Conservation (phyloP, 2,797 vertebrate species). For the Tokudaia muenninki region DNA sequence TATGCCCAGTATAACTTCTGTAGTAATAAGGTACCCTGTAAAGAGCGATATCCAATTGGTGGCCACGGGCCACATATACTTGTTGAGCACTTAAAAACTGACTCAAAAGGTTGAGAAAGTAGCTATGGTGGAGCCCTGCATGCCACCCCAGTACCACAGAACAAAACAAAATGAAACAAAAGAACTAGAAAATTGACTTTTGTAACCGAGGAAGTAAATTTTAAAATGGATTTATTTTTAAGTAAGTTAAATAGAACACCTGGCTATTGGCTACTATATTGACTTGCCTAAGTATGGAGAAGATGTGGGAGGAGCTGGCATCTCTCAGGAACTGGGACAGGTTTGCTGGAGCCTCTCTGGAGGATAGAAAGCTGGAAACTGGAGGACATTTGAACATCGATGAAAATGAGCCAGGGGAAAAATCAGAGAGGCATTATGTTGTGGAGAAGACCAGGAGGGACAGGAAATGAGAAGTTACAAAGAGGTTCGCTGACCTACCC, state of each 20-base stretch:
- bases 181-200: not conserved
- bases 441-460: not conserved
- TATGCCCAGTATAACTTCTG: not conserved
- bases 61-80: not conserved
- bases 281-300: not conserved
- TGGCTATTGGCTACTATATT: not conserved
- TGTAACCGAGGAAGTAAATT: not conserved
- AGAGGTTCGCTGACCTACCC: rapidly evolving
- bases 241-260: not conserved
- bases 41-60: rapidly evolving
- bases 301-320: not conserved
- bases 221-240: not conserved
- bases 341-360: not conserved
- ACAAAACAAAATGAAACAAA: not conserved
- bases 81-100: not conserved
- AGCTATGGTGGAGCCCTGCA: not conserved
- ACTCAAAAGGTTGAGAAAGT: no score
- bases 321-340: no score
- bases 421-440: not conserved
- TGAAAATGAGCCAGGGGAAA: not conserved
- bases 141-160: not conserved
- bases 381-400: not conserved
- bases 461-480: not conserved
- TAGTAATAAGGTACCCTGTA: rapidly evolving
- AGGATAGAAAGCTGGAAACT: not conserved